Conservation (phyloP, 2,888 invertebrate genomes). For the Tortrix viridana region DNA sequence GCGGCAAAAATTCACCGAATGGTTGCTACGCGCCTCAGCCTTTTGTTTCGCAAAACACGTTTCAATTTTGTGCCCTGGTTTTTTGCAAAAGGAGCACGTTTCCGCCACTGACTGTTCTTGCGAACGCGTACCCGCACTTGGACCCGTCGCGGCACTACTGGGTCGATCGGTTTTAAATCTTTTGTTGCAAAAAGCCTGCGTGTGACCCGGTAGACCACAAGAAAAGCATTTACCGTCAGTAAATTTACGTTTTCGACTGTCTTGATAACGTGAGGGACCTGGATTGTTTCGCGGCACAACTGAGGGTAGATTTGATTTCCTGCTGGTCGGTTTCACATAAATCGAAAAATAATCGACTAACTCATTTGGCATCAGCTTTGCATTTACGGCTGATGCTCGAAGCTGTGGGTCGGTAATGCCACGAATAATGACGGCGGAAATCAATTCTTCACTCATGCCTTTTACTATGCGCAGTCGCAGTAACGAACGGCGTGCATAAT, state of each 20-base stretch:
- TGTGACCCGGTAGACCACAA: too few relatives aligned
- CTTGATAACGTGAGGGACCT: too few relatives aligned
- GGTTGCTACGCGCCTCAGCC: constrained; percentile 26
- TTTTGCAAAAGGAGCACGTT: constrained; percentile 36
- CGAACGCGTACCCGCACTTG: too few relatives aligned
- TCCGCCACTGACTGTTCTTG: too few relatives aligned
- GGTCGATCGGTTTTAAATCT: rapidly evolving
- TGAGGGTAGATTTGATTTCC: too few relatives aligned
- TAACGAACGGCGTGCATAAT: constrained; percentile 36
- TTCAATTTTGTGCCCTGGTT: constrained; percentile 28
- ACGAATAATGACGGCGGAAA: constrained; percentile 4
- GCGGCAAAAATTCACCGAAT: constrained; percentile 22
- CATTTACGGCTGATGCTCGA: constrained; percentile 5
- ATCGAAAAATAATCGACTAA: constrained; percentile 9
- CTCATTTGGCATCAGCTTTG: not conserved
- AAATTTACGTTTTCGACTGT: too few relatives aligned
- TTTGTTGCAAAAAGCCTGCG: too few relatives aligned
- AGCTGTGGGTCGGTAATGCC: constrained; percentile 15
- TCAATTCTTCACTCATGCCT: constrained; percentile 6
- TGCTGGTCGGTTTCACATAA: not conserved
- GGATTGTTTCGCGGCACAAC: too few relatives aligned
- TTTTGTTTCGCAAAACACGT: constrained; percentile 29
- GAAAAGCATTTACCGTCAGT: too few relatives aligned
- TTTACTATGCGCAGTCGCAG: constrained; percentile 26
- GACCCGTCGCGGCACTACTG: too few relatives aligned